These are phyloP conservation scores for Apamea anceps DNA, from an alignment of 2,888 invertebrate genomes.

Conservation along the genomic window DNA sequence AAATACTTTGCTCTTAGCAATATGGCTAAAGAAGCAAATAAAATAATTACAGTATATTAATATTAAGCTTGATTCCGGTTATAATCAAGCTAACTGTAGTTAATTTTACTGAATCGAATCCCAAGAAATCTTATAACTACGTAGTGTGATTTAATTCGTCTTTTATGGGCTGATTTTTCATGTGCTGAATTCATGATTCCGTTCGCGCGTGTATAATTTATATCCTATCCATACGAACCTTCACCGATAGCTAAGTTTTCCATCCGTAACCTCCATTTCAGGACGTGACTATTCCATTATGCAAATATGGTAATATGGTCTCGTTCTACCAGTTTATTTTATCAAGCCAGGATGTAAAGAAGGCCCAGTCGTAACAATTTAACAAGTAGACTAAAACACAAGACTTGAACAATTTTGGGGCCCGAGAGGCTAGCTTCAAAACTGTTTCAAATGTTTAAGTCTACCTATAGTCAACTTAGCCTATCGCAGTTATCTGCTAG, in stretches of 20 bases:
- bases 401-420: not conserved
- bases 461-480: not conserved
- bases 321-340: slow-evolving; percentile 13
- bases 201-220: no score
- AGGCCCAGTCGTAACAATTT: not conserved
- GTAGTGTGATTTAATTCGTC: not conserved
- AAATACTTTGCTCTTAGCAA: not conserved
- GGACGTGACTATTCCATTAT: slow-evolving; percentile 25
- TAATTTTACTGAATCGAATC: not conserved
- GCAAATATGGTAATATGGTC: slow-evolving; percentile 15
- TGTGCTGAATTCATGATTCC: no score
- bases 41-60: not conserved
- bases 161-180: no score
- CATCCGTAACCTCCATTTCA: slow-evolving; percentile 6
- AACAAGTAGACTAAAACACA: not conserved
- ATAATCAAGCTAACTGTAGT: not conserved
- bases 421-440: not conserved
- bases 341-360: not conserved
- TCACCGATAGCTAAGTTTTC: not conserved
- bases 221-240: not conserved
- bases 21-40: no score
- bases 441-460: not conserved
- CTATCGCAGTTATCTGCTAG: not conserved
- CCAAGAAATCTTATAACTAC: not conserved
- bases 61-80: not conserved